Base-by-base conservation (phyloP, 2,113 vertebrate species). In the Corythaeola cristata region DNA sequence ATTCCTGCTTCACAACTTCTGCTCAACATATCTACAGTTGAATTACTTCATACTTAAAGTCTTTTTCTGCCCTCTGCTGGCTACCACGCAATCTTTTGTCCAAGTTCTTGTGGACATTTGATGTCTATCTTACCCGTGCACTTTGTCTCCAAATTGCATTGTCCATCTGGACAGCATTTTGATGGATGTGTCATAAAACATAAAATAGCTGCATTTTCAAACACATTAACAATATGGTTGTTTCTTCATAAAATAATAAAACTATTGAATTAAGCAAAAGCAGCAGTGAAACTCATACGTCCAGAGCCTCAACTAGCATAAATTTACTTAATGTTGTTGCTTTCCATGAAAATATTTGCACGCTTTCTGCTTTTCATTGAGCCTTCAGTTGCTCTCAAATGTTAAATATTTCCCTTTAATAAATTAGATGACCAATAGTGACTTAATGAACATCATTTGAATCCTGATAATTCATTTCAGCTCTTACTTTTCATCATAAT, bases 21-120 rank as follows among this genome's bases (percentile, higher is more conserved):
- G 37, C 11, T 88, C 50, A 69, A 41, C 1, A 0, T 10, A 85
- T 11, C 53, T 30, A 53, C 56, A 83, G 35, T 4, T 62, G 26
- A 72, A 24, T 28, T 56, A 67, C 23, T 63, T 44, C 9, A 32
- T 11, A 47, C 12, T n/a, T 62, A 12, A 84, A 85, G 90, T 79
- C 60, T 80, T 71, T 56, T 92, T 87, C 92, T 95, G 94, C 95
- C 97, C 92, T 95, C 95, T 97, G 50, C 84, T 96, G 96, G 89
- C 68, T 91, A 64, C 12, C 37, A 73, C 53, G 60, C 44, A 22
- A 67, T 18, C 39, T 37, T 45, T 32, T 3, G 2, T 16, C 62
- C 59, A 35, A 62, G 21, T 32, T 44, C 47, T 87, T 49, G 4
- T 11, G 22, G 63, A 75, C 16, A 27, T n/a, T 9, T 66, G 49